These are phyloP conservation scores for Fukomys damarensis DNA, from an alignment of 2,113 vertebrate species.

Conservation along the genomic window DNA sequence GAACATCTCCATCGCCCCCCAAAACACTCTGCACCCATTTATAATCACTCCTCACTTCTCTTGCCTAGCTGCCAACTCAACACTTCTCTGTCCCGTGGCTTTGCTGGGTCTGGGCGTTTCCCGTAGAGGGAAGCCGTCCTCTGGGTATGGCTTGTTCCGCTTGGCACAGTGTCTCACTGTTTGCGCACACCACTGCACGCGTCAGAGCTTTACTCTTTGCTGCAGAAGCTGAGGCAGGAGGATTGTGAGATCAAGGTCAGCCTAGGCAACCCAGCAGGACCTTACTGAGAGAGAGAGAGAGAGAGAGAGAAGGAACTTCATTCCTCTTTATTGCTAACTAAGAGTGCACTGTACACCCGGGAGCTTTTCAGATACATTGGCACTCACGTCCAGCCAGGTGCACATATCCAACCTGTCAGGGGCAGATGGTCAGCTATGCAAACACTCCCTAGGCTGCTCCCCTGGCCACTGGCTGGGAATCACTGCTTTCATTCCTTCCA, in stretches of 20 bases:
- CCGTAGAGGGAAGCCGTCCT: not conserved
- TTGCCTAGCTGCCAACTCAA: not conserved
- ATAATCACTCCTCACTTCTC: not conserved
- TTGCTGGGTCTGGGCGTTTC: not conserved
- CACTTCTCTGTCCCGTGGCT: not conserved
- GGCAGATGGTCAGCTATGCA: not conserved
- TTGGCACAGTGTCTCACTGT: not conserved
- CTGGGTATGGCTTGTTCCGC: not conserved
- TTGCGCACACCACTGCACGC: not conserved
- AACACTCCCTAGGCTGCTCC: not conserved
- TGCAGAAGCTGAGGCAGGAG: not conserved
- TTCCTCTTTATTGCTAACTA: not conserved
- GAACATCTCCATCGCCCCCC: not conserved
- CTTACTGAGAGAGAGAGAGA: not conserved
- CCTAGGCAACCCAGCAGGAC: not conserved
- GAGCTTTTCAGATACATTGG: not conserved
- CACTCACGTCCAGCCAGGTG: not conserved
- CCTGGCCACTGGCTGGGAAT: not conserved
- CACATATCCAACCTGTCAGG: not conserved
- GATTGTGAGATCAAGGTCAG: not conserved
- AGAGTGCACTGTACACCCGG: not conserved
- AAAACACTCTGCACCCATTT: not conserved
- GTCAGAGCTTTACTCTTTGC: not conserved
- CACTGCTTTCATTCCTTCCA: fast-evolving
- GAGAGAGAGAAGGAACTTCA: not conserved